Conservation (phyloP, 53 echinoderm and acorn worm genomes). For the Actinopyga echinites region DNA sequence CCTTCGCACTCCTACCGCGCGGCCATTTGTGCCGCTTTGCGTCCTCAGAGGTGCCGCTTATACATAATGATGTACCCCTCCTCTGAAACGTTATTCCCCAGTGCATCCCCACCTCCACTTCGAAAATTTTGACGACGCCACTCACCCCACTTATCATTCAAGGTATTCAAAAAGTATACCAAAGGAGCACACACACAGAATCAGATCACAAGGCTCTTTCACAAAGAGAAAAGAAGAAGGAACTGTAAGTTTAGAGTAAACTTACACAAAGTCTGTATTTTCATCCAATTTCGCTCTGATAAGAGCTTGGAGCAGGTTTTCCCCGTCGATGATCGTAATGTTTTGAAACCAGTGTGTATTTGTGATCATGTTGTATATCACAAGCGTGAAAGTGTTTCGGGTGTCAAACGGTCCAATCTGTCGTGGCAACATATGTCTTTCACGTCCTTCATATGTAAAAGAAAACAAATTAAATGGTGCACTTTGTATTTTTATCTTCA, state of each 20-base stretch:
- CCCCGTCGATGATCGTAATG: background rate
- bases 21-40: too few relatives aligned
- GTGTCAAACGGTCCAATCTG: background rate
- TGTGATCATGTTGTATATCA: background rate
- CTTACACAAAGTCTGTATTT: background rate
- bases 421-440: background rate
- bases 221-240: background rate
- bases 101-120: too few relatives aligned
- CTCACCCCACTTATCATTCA: too few relatives aligned
- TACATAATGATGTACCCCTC: too few relatives aligned
- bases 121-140: too few relatives aligned
- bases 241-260: background rate
- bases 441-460: background rate
- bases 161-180: too few relatives aligned
- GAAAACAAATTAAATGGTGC: background rate
- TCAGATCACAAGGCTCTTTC: too few relatives aligned
- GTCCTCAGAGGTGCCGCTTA: too few relatives aligned
- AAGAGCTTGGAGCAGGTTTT: conserved; percentile 1
- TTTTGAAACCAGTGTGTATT: background rate
- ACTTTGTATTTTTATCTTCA: too few relatives aligned
- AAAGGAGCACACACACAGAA: too few relatives aligned
- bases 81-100: too few relatives aligned
- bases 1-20: too few relatives aligned
- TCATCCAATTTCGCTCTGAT: background rate
- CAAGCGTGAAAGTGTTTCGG: background rate